These are phyloP conservation scores for Hydrolagus colliei DNA, from an alignment of 2,797 vertebrate genomes.

Conservation along the genomic window DNA sequence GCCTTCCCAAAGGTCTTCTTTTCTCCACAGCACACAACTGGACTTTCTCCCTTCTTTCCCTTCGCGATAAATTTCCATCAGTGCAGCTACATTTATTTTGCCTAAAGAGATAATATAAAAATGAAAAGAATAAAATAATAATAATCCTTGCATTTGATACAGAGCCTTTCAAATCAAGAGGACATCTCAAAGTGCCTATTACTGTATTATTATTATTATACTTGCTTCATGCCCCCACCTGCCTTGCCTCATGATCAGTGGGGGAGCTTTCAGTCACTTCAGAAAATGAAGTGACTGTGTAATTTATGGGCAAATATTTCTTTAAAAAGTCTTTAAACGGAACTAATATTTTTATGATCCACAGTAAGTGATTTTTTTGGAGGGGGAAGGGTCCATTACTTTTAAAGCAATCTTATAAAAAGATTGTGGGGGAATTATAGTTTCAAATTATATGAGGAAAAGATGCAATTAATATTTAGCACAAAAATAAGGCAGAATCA, in stretches of 20 bases:
- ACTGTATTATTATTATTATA: not conserved
- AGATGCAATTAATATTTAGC: not conserved
- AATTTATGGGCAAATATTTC: not conserved
- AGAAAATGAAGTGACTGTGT: too few species aligned
- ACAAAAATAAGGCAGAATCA: not conserved
- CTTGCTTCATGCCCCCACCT: not conserved
- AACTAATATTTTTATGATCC: not conserved
- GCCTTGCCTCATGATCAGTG: not conserved
- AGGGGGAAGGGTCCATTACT: not conserved
- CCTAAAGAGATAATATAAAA: conserved; percentile 55
- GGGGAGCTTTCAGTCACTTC: not conserved
- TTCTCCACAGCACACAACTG: conserved; percentile 43
- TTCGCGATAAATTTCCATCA: conserved; percentile 65
- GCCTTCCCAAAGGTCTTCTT: conserved; percentile 59
- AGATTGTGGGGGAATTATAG: not conserved
- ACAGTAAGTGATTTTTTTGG: not conserved
- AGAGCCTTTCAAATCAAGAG: too few species aligned
- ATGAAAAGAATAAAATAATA: not conserved
- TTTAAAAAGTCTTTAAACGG: not conserved
- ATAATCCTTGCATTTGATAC: too few species aligned
- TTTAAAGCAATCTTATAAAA: not conserved
- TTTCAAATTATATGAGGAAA: not conserved
- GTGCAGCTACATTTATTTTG: conserved; percentile 71
- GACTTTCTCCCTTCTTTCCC: conserved; percentile 49
- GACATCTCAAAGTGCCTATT: too few species aligned